Evolutionary conservation across 2,113 vertebrate genomes (phyloP).

Genomic region (Zootoca vivipara): DNA sequence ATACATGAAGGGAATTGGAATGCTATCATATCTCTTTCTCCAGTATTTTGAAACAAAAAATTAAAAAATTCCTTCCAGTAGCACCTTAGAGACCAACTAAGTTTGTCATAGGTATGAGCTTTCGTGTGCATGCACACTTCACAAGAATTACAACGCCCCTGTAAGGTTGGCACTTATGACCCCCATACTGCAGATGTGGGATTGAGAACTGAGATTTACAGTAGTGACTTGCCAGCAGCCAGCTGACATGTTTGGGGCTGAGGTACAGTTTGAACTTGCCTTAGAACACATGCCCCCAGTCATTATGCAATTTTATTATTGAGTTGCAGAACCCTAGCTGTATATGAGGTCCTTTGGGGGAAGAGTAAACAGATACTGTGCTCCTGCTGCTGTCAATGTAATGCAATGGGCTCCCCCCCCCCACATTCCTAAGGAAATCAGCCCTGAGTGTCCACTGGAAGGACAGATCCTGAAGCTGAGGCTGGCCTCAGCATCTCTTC

Average conservation of each 20-base stretch:
- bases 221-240: not conserved
- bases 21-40: constrained; percentile 54
- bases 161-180: not conserved
- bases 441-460: too few relatives aligned
- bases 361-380: not conserved
- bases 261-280: too few relatives aligned
- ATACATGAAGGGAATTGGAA: constrained; percentile 37
- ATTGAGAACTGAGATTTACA: not conserved
- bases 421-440: too few relatives aligned
- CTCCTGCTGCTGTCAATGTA: not conserved
- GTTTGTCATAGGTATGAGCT: too few relatives aligned
- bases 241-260: not conserved
- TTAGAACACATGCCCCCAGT: not conserved
- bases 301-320: not conserved
- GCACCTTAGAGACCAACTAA: too few relatives aligned
- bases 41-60: too few relatives aligned
- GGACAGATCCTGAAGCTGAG: too few relatives aligned
- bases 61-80: too few relatives aligned
- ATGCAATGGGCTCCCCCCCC: too few relatives aligned
- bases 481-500: too few relatives aligned
- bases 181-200: not conserved
- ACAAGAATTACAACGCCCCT: not conserved
- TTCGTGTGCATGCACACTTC: too few relatives aligned
- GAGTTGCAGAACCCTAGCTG: not conserved
- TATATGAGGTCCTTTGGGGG: not conserved